Base-by-base conservation (phyloP, 2,888 invertebrate genomes). In the Meloe dianella region DNA sequence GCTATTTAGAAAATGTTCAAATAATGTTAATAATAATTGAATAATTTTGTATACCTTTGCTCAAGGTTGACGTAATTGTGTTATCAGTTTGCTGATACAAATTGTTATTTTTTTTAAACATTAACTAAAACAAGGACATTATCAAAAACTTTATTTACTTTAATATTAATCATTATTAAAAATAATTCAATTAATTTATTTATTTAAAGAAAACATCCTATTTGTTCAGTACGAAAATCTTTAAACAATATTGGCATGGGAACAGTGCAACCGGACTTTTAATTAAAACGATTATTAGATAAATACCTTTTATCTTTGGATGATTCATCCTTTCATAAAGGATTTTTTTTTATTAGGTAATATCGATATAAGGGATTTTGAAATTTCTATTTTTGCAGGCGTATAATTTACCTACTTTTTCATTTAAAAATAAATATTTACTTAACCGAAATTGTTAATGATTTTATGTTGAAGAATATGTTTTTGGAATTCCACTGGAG, bases 1-100 rank as follows among this genome's bases (percentile, higher is more conserved):
- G n/a, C n/a, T n/a, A n/a, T n/a, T n/a, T n/a, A n/a, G n/a, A 38
- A 38, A 32, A 32, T 10, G 3, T 17, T n/a, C n/a, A 41, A 41
- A 41, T 41, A 2, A 2, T 17, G 4, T 41, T 41, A 17, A 35
- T 5, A 41, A 41, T 41, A 41, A 41, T 41, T n/a, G 4, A 17
- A 41, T 17, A 41, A 41, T 41, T 41, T 41, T 41, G n/a, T 41
- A n/a, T 41, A 41, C 41, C 41, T n/a, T 47, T 47, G 6, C 8
- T 20, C 47, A 47, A 47, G 47, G 47, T 47, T 41, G 41, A 12
- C n/a, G n/a, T 17, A 41, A 47, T 47, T 47, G 8, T 47, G 20
- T 47, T 47, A 47, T 47, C 47, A 47, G 47, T 47, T 47, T 47
- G 47, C 20, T 47, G 47, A 41, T 41, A 41, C 17, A 14, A 12